phyloP scores from a whole-genome alignment of 92 coral and sea anemone genomes.

The Metridium senile region DNA sequence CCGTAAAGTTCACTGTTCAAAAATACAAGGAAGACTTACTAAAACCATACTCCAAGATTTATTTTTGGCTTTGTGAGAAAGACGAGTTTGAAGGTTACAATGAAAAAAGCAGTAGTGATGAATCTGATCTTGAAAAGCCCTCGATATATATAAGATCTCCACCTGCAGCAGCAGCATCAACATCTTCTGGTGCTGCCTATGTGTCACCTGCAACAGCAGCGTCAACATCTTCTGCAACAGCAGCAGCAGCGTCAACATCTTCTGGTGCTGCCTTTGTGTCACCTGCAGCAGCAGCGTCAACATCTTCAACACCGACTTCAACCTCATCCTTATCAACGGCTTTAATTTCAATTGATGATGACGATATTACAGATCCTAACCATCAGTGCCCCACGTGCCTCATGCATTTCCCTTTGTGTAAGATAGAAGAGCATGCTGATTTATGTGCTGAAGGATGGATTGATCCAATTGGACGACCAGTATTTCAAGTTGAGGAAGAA shows the following conservation, averaged over 20 bases:
- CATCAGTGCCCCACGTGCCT: constrained; percentile 35
- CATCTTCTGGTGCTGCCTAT: constrained; percentile 1
- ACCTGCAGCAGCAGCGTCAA: constrained; percentile 13
- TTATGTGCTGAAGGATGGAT: constrained; percentile 51
- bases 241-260: constrained; percentile 3
- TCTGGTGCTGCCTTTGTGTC: background rate
- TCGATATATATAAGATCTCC: constrained; percentile 8
- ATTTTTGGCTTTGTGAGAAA: constrained; percentile 68
- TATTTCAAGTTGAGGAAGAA: background rate
- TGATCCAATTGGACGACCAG: constrained; percentile 21
- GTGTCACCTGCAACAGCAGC: constrained; percentile 1
- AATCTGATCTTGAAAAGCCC: constrained; percentile 19
- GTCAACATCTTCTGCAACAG: constrained; percentile 21
- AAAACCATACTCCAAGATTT: constrained; percentile 66
- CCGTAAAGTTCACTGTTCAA: constrained; percentile 54
- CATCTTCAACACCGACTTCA: constrained; percentile 12
- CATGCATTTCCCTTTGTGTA: constrained; percentile 12
- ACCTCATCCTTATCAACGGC: constrained; percentile 16
- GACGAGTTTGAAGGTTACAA: constrained; percentile 48
- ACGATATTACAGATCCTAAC: background rate
- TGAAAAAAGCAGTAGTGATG: constrained; percentile 1
- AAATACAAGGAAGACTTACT: constrained; percentile 58
- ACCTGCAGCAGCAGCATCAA: background rate
- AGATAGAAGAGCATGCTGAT: constrained; percentile 49
- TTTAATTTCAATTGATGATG: background rate